phyloP scores from a whole-genome alignment of 2,113 vertebrate genomes.

The Plectropomus leopardus region DNA sequence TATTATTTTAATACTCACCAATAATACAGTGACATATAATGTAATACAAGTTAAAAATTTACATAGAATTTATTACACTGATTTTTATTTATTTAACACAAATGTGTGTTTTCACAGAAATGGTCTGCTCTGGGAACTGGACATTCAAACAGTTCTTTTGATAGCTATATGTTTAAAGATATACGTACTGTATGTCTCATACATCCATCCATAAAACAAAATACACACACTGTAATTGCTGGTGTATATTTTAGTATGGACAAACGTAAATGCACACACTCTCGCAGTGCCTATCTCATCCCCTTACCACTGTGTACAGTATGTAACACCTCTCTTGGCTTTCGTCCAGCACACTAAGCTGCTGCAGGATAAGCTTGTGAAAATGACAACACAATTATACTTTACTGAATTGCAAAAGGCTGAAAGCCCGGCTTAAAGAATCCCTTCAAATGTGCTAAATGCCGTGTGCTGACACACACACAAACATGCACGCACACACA shows the following conservation, averaged over 20 bases:
- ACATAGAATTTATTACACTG: too few species aligned
- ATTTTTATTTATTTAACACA: too few species aligned
- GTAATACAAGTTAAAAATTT: too few species aligned
- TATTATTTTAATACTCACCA: too few species aligned
- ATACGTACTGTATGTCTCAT: too few species aligned
- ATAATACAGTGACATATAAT: too few species aligned
- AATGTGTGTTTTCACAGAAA: too few species aligned
- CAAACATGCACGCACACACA: constrained; percentile 3
- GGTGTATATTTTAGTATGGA: background rate
- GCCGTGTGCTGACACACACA: background rate
- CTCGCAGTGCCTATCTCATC: background rate
- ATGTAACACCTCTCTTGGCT: constrained; percentile 54
- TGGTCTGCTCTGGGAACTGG: too few species aligned
- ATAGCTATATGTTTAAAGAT: too few species aligned
- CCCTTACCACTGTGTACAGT: constrained; percentile 6
- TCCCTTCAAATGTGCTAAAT: constrained; percentile 42
- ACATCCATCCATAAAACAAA: background rate
- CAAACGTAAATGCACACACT: background rate
- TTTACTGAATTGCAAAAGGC: constrained; percentile 43
- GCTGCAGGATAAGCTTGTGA: constrained; percentile 48
- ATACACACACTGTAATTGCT: background rate
- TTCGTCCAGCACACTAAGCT: constrained; percentile 61
- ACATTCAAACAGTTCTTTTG: too few species aligned
- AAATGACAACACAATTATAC: constrained; percentile 68
- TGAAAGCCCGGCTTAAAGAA: constrained; percentile 43